Percentiles rank a stretch among this genome's conserved stretches.
Evolutionary conservation across 2,888 invertebrate species (phyloP).

Genomic region (Coelopa pilipes): DNA sequence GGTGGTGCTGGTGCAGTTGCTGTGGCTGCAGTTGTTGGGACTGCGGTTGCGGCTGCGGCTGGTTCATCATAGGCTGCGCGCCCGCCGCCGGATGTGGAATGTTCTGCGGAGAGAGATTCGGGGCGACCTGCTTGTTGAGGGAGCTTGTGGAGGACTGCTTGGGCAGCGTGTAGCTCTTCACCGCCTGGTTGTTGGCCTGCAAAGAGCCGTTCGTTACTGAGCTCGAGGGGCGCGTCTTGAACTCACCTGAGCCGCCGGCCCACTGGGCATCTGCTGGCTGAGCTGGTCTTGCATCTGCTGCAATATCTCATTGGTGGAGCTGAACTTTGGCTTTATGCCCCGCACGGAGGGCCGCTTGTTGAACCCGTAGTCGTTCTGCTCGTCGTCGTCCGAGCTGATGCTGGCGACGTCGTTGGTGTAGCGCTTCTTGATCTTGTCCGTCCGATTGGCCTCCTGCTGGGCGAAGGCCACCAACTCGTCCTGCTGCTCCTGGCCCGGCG

Average conservation of each 20-base stretch:
- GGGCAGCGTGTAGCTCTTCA: slow-evolving; percentile 63
- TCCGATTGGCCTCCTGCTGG: slow-evolving; percentile 83
- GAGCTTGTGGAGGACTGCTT: slow-evolving; percentile 56
- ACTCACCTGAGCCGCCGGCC: slow-evolving; percentile 49
- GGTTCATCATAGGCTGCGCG: slow-evolving; percentile 38
- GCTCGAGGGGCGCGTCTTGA: too few species aligned
- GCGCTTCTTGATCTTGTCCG: slow-evolving; percentile 83
- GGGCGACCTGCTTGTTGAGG: slow-evolving; percentile 53
- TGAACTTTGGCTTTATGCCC: slow-evolving; percentile 88
- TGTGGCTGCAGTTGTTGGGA: slow-evolving; percentile 48
- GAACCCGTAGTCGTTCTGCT: slow-evolving; percentile 90
- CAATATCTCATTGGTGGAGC: slow-evolving; percentile 81
- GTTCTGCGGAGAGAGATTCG: slow-evolving; percentile 60
- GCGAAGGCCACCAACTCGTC: slow-evolving; percentile 87
- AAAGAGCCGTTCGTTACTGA: slow-evolving; percentile 1
- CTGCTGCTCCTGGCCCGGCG: slow-evolving; percentile 72
- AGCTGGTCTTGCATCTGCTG: slow-evolving; percentile 83
- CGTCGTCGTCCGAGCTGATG: slow-evolving; percentile 71
- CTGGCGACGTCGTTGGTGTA: slow-evolving; percentile 69
- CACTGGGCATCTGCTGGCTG: slow-evolving; percentile 59
- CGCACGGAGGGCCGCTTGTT: slow-evolving; percentile 88
- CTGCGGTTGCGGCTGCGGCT: slow-evolving; percentile 44
- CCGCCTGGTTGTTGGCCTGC: slow-evolving; percentile 55
- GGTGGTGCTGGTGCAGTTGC: slow-evolving; percentile 49
- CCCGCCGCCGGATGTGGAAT: slow-evolving; percentile 41